A percentile compares a stretch with the other conserved stretches of the same genome.
Conservation (phyloP, 2,113 vertebrate species). For the Gallinago paraguaiae region DNA sequence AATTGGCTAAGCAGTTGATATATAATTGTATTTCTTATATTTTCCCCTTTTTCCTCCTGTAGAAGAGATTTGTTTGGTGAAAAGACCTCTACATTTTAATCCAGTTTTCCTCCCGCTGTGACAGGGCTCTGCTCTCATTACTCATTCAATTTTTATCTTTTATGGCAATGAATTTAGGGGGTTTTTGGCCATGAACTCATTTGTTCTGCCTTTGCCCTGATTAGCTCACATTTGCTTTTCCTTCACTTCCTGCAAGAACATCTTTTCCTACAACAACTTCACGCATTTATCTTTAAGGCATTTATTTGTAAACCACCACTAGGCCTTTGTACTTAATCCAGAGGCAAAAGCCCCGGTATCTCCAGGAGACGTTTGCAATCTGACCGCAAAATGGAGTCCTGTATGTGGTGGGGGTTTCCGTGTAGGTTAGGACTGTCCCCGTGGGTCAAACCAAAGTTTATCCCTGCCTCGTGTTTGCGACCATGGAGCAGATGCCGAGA, state of each 20-base stretch:
- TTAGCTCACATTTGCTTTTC: conserved; percentile 37
- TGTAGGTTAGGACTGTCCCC: fast-evolving
- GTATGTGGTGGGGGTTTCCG: neutral
- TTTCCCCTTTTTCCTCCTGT: neutral
- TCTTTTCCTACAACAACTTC: neutral
- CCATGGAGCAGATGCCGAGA: neutral
- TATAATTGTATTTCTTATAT: neutral
- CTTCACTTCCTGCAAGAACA: neutral
- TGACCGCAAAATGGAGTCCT: neutral
- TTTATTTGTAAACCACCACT: conserved; percentile 40
- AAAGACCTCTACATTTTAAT: neutral
- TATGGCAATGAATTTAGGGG: conserved; percentile 32
- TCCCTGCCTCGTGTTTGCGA: neutral
- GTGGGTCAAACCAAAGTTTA: neutral
- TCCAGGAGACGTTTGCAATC: neutral
- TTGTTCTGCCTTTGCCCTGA: conserved; percentile 15
- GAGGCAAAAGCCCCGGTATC: neutral
- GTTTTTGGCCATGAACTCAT: neutral
- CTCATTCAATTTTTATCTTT: conserved; percentile 49
- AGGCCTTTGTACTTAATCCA: conserved; percentile 22
- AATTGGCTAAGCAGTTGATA: neutral
- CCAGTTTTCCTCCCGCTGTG: neutral
- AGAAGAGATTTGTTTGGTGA: conserved; percentile 6
- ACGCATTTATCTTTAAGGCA: neutral
- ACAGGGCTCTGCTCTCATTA: neutral